These are phyloP conservation scores for Trididemnum miniatum DNA, from an alignment of 23 tunicate species.

Conservation along the genomic window DNA sequence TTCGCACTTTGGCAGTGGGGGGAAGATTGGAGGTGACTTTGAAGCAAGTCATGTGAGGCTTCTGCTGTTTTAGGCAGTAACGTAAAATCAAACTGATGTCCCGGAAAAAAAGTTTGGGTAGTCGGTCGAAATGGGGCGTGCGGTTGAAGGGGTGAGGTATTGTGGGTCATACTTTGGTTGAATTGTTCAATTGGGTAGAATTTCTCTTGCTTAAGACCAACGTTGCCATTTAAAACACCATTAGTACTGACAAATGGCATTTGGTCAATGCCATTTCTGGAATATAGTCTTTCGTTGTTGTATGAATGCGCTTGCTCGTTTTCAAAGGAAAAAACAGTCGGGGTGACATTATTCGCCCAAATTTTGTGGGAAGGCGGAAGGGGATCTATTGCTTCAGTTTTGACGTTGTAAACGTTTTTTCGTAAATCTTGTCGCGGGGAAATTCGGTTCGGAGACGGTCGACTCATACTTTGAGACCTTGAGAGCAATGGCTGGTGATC, in stretches of 20 bases:
- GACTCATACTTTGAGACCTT: background rate
- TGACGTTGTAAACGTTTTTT: background rate
- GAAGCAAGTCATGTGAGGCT: background rate
- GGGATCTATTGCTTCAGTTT: background rate
- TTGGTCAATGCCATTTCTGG: too few species aligned
- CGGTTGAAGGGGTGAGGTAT: too few species aligned
- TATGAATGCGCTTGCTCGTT: too few species aligned
- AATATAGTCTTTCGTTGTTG: too few species aligned
- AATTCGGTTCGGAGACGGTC: background rate
- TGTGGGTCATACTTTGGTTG: background rate
- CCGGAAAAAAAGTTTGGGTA: slow-evolving; percentile 52
- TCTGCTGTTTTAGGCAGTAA: slow-evolving; percentile 25
- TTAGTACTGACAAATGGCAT: background rate
- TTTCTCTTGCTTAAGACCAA: slow-evolving; percentile 37
- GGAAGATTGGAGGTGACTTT: slow-evolving; percentile 6
- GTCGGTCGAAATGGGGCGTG: too few species aligned
- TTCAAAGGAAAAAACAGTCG: background rate
- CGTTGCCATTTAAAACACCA: background rate
- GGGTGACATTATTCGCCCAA: background rate
- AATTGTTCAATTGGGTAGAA: slow-evolving; percentile 23
- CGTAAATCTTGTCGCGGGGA: background rate
- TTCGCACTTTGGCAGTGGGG: background rate
- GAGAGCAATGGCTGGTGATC: background rate
- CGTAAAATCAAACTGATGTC: slow-evolving; percentile 51
- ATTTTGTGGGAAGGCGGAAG: background rate